Percentiles rank a stretch among this genome's conserved stretches.
Evolutionary conservation across 2,888 invertebrate genomes (phyloP).

Genomic region (Biston stratarius): DNA sequence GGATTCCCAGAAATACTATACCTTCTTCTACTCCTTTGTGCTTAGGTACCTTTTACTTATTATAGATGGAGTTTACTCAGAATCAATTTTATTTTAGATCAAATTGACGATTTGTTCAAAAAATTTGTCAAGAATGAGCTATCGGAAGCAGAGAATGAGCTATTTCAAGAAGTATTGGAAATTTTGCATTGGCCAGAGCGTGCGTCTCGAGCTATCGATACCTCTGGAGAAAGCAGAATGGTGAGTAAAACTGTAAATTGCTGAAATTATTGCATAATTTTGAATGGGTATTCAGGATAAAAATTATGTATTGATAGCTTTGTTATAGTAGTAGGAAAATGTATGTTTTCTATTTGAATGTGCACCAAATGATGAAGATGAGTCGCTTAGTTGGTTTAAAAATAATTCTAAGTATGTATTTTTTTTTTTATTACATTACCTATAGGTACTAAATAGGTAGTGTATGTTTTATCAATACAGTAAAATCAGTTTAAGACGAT

Average conservation of each 20-base stretch:
- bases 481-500: too few relatives aligned
- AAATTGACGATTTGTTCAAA: slow-evolving; percentile 61
- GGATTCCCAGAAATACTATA: background rate
- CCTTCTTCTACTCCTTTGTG: too few relatives aligned
- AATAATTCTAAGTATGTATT: too few relatives aligned
- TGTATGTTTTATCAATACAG: too few relatives aligned
- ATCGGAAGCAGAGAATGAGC: slow-evolving; percentile 56
- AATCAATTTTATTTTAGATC: slow-evolving; percentile 55
- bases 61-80: background rate
- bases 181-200: slow-evolving; percentile 62
- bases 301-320: background rate
- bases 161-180: slow-evolving; percentile 64
- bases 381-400: too few relatives aligned
- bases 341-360: too few relatives aligned
- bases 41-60: too few relatives aligned
- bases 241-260: slow-evolving; percentile 49
- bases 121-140: slow-evolving; percentile 63
- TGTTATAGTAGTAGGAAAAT: background rate
- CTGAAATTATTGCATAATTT: background rate
- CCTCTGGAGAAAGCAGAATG: slow-evolving; percentile 53
- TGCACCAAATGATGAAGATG: too few relatives aligned
- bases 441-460: too few relatives aligned
- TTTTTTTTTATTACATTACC: too few relatives aligned
- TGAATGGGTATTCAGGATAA: background rate
- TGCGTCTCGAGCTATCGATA: slow-evolving; percentile 48